Conservation (phyloP, 2,797 vertebrate species). For the Mormyrus proboscirostris region DNA sequence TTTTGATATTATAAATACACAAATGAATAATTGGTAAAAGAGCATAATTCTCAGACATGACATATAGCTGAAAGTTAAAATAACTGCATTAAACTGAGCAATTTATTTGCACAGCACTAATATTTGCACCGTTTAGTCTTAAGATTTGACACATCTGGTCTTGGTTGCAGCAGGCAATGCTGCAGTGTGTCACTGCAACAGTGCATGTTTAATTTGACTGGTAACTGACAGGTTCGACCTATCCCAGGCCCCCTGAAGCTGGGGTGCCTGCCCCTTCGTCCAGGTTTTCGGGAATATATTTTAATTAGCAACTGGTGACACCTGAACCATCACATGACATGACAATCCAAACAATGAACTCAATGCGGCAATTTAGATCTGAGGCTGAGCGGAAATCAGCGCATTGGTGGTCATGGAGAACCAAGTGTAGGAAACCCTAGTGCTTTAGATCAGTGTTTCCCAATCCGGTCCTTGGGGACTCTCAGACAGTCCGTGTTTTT, state of each 20-base stretch:
- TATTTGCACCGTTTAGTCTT: background rate
- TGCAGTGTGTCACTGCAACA: background rate
- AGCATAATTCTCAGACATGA: background rate
- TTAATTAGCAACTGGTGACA: conserved; percentile 6
- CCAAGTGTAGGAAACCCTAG: background rate
- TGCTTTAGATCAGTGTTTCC: background rate
- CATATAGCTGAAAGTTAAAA: background rate
- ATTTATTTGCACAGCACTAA: background rate
- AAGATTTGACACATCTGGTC: conserved; percentile 3
- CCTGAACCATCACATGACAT: background rate
- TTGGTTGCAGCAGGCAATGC: background rate
- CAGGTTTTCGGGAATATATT: background rate
- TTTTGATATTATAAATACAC: background rate
- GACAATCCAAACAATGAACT: background rate
- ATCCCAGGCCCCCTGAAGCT: background rate
- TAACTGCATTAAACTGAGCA: background rate
- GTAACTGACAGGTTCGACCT: background rate
- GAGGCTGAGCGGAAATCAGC: background rate
- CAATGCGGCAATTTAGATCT: background rate
- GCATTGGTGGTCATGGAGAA: background rate
- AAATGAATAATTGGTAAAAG: background rate
- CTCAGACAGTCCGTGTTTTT: background rate
- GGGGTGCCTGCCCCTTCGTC: background rate
- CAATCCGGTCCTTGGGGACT: background rate
- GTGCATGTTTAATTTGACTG: background rate